These are phyloP conservation scores for Stenodema calcarata DNA, from an alignment of 2,888 invertebrate genomes.

Conservation along the genomic window DNA sequence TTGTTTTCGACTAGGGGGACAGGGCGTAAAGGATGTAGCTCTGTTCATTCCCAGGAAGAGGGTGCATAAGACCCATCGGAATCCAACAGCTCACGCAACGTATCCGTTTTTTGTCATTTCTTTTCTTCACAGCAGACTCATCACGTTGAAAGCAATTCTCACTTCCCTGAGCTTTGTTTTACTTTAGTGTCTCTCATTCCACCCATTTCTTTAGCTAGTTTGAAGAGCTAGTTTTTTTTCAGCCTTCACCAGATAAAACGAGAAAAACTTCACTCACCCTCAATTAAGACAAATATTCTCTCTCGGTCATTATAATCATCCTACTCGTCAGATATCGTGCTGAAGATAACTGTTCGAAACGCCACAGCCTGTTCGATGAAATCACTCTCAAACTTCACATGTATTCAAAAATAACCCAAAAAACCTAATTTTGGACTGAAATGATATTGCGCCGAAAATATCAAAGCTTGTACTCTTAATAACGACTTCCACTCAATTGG, in stretches of 20 bases:
- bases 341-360: too few species aligned
- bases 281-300: too few species aligned
- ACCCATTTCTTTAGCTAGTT: neutral
- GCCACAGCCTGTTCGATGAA: too few species aligned
- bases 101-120: neutral
- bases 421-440: too few species aligned
- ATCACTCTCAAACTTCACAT: too few species aligned
- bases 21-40: neutral
- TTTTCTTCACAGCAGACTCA: neutral
- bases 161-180: neutral
- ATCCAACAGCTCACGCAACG: conserved; percentile 33
- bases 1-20: neutral
- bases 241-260: neutral
- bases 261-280: neutral
- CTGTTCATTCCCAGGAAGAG: neutral
- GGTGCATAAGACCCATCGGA: conserved; percentile 7
- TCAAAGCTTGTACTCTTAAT: too few species aligned
- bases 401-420: too few species aligned
- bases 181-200: neutral
- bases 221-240: neutral
- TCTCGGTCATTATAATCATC: too few species aligned
- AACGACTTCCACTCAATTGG: too few species aligned
- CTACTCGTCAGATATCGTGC: too few species aligned
- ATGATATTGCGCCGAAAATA: too few species aligned
- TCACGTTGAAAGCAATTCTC: conserved; percentile 16